Percentiles rank a stretch among this genome's conserved stretches.
phyloP scores from a whole-genome alignment of 2,113 vertebrate genomes.

The Anguilla rostrata region DNA sequence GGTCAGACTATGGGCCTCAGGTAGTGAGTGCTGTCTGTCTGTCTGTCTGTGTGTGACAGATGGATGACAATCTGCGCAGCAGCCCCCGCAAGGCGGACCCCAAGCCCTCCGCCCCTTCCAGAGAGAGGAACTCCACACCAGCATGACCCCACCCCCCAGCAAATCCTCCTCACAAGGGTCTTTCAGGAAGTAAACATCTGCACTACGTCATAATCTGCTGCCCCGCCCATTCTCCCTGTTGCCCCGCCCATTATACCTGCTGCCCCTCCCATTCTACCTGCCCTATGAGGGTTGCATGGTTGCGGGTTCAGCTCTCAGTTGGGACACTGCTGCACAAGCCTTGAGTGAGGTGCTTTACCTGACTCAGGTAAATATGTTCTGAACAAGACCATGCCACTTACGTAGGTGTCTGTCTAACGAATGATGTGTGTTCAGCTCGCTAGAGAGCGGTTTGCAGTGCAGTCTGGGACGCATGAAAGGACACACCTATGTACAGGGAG shows the following conservation, averaged over 20 bases:
- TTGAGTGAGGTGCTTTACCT: neutral
- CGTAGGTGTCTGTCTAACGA: neutral
- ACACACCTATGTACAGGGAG: neutral
- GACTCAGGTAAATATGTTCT: neutral
- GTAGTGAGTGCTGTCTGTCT: conserved; percentile 47
- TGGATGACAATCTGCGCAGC: conserved; percentile 96
- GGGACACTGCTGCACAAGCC: neutral
- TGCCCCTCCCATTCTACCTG: neutral
- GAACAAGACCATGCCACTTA: neutral
- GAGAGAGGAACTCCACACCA: conserved; percentile 71
- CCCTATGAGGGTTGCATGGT: neutral
- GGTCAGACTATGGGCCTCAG: neutral
- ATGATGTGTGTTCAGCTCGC: neutral
- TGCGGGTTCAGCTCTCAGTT: neutral
- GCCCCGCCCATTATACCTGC: neutral
- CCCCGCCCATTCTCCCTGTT: neutral
- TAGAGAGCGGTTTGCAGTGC: neutral
- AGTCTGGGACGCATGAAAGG: neutral
- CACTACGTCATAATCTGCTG: neutral
- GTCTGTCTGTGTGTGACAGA: conserved; percentile 67
- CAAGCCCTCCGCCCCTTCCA: conserved; percentile 72
- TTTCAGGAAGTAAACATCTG: neutral
- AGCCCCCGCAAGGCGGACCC: conserved; percentile 83
- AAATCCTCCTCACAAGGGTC: neutral
- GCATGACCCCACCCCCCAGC: conserved; percentile 61